Base-by-base conservation (phyloP, 53 echinoderm and acorn worm genomes). In the Henricia sp. region DNA sequence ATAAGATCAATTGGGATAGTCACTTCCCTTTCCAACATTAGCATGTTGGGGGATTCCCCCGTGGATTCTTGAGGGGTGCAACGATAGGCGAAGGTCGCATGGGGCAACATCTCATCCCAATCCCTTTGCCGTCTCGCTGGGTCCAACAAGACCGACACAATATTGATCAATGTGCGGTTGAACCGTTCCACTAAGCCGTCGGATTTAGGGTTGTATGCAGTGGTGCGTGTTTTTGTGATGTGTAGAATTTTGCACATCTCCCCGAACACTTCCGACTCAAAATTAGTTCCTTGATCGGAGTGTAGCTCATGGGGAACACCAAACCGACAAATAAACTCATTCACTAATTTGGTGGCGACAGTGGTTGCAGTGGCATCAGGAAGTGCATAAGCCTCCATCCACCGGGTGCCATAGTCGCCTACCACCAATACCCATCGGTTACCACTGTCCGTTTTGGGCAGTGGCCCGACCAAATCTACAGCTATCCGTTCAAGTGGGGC, bases 241-340 rank as follows among this genome's bases (percentile, higher is more conserved):
- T 23, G n/a, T 17, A 53, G 53, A 53, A 53, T 53, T 53, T 53
- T 19, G 53, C 53, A 53, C 53, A 53, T 53, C 19, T 53, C 16
- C 11, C 19, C 4, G 53, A 53, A 53, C 53, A 53, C 53, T 20
- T 14, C 53, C 0, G 53, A 10, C 53, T 53, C 53, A 53, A 53
- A 53, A 23, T 53, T 53, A 23, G 53, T 13, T 19, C 53, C 53
- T 23, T 13, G 53, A 53, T 53, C 53, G 19, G 53, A 52, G 16
- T 52, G 53, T 19, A 53, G 53, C 16, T 53, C 53, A 20, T 53
- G 53, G 53, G 53, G 53, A 10, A 53, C 53, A 19, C 53, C 53
- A 53, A 53, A 53, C 53, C 53, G 53, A 53, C 53, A 53, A 6
- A 53, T n/a, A n/a, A n/a, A n/a, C 53, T 53, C 53, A 14, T 53